phyloP scores from a whole-genome alignment of 1,140 invertebrate genomes.

The Agrilus planipennis region DNA sequence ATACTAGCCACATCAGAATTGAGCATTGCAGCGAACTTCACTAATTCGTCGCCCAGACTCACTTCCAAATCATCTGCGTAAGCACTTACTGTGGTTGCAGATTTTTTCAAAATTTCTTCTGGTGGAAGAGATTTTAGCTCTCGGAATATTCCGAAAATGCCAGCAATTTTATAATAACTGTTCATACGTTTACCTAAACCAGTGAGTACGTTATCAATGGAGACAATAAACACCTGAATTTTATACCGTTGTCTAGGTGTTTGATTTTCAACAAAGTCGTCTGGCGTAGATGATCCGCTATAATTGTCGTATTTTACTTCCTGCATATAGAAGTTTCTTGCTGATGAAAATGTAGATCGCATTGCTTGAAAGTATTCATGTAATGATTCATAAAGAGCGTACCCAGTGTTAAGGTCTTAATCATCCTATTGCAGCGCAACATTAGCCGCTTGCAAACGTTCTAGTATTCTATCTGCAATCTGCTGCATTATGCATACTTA shows the following conservation, averaged over 20 bases:
- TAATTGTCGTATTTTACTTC: constrained; percentile 12
- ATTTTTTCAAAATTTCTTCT: too few relatives aligned
- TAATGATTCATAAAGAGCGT: constrained; percentile 13
- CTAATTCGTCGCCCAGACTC: constrained; percentile 17
- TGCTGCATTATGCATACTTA: not conserved
- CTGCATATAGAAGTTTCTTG: constrained; percentile 10
- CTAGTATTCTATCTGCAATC: constrained; percentile 8
- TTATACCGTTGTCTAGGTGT: constrained; percentile 12
- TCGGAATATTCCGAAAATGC: constrained; percentile 19
- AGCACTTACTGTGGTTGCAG: too few relatives aligned
- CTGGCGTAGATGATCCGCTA: constrained; percentile 9
- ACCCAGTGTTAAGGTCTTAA: constrained; percentile 12
- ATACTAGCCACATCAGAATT: too few relatives aligned
- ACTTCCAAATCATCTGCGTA: too few relatives aligned
- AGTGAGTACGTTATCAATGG: constrained; percentile 16
- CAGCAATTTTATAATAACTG: constrained; percentile 9
- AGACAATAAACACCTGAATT: constrained; percentile 18
- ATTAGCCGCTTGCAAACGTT: constrained; percentile 12
- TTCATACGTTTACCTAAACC: constrained; percentile 16
- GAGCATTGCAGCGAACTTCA: too few relatives aligned
- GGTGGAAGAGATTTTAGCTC: constrained; percentile 19
- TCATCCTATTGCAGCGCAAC: constrained; percentile 9
- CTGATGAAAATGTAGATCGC: constrained; percentile 13
- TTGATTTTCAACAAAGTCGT: constrained; percentile 13
- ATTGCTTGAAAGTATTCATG: constrained; percentile 16